Conservation (phyloP, 2,113 vertebrate genomes). For the Dinomys branickii region DNA sequence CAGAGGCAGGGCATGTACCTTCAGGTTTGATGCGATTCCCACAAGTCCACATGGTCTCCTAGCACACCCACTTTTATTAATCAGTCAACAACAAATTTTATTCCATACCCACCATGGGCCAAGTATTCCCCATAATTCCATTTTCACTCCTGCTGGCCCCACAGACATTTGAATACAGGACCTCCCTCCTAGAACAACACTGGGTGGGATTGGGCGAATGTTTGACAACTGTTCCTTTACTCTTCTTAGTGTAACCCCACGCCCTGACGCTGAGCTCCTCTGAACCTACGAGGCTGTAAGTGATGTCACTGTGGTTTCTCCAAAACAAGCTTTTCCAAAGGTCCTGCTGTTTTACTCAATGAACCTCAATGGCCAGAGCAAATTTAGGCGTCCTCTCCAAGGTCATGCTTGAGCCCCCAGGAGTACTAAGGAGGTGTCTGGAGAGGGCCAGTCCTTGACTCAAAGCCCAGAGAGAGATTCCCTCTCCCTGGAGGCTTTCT, state of each 20-base stretch:
- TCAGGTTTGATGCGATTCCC: background rate
- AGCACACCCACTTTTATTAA: background rate
- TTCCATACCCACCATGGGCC: background rate
- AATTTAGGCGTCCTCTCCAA: background rate
- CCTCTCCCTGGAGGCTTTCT: constrained; percentile 24
- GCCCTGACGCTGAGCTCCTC: background rate
- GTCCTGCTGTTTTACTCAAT: background rate
- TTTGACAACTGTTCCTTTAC: background rate
- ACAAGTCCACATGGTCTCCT: background rate
- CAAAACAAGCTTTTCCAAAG: background rate
- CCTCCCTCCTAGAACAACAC: background rate
- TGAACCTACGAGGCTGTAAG: background rate
- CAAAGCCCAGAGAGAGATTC: background rate
- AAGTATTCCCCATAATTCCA: background rate
- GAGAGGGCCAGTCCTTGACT: background rate
- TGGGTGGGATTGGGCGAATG: accelerated
- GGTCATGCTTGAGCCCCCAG: background rate
- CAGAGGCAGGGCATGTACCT: background rate
- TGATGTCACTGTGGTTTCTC: background rate
- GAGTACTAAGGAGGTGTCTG: background rate
- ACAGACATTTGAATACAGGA: background rate
- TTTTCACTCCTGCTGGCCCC: background rate
- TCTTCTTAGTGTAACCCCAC: background rate
- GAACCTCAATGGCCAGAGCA: background rate
- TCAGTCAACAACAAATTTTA: background rate